These are phyloP conservation scores for Siniperca scherzeri DNA, from an alignment of 2,797 vertebrate genomes.

Conservation along the genomic window DNA sequence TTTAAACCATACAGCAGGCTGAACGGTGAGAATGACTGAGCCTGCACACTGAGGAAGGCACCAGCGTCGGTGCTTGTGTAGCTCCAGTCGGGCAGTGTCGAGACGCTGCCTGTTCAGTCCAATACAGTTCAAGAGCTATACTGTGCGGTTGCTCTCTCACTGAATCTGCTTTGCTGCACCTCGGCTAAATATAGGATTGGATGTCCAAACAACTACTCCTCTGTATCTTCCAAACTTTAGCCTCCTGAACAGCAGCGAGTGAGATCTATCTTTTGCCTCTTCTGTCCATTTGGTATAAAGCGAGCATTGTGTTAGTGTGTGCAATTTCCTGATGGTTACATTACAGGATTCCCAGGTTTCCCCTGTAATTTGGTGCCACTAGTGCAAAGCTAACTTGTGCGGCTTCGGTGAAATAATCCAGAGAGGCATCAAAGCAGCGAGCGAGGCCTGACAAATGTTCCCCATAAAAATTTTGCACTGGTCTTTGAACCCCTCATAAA, in stretches of 20 bases:
- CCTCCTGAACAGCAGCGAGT: conserved; percentile 7
- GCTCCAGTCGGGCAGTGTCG: neutral
- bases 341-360: neutral
- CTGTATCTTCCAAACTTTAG: conserved; percentile 17
- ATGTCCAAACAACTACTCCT: conserved; percentile 35
- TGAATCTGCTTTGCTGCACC: conserved; percentile 17
- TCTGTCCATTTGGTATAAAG: neutral
- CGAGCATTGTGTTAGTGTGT: neutral
- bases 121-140: conserved; percentile 11
- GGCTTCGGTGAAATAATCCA: neutral
- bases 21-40: conserved; percentile 4
- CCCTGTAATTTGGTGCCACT: conserved; percentile 8
- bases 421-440: neutral
- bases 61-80: neutral
- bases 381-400: neutral
- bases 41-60: neutral
- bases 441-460: neutral
- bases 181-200: conserved; percentile 29
- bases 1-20: neutral
- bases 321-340: neutral
- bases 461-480: neutral
- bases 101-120: neutral
- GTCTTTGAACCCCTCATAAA: conserved; percentile 8
- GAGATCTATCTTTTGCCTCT: neutral
- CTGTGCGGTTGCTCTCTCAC: neutral